Evolutionary conservation across 2,797 vertebrate genomes (phyloP).

Genomic region (Masticophis lateralis): DNA sequence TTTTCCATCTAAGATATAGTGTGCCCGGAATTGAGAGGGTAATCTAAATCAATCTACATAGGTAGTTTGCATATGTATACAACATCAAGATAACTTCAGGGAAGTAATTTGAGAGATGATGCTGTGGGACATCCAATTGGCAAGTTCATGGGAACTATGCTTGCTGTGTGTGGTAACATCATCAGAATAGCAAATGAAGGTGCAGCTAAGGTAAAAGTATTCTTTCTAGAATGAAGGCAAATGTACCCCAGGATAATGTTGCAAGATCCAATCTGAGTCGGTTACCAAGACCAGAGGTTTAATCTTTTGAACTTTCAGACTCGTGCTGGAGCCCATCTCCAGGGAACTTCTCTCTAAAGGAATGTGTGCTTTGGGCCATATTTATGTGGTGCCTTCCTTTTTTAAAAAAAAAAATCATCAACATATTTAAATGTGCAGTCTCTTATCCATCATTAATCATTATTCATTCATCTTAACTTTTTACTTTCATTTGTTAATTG

Average conservation of each 20-base stretch:
- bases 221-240: background rate
- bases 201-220: background rate
- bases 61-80: constrained; percentile 31
- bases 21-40: constrained; percentile 24
- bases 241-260: background rate
- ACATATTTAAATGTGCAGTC: no score
- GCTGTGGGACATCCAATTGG: constrained; percentile 50
- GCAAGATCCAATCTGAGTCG: background rate
- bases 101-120: constrained; percentile 62
- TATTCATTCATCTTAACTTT: no score
- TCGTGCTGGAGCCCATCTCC: background rate
- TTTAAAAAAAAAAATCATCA: no score
- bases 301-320: background rate
- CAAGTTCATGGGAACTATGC: constrained; percentile 58
- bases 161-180: constrained; percentile 41
- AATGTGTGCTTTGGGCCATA: background rate
- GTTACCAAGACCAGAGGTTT: background rate
- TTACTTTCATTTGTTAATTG: no score
- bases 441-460: no score
- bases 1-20: constrained; percentile 8
- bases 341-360: background rate
- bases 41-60: constrained; percentile 51
- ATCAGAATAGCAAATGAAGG: constrained; percentile 48
- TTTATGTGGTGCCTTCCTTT: background rate
- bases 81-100: constrained; percentile 53